Evolutionary conservation across 1,140 invertebrate species (phyloP).

Genomic region (Physella acuta): DNA sequence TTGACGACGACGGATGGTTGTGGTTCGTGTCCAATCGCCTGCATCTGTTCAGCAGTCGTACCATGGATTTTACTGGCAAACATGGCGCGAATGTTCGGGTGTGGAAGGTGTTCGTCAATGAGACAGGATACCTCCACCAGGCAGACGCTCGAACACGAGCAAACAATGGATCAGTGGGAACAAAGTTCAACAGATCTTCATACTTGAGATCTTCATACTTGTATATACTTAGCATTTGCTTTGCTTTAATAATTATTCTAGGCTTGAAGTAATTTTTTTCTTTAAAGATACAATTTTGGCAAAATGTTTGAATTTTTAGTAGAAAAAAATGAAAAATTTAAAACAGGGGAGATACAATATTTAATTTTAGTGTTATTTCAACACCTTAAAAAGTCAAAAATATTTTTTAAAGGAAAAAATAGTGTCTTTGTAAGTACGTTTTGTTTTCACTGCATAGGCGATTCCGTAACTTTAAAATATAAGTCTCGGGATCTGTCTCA

Average conservation of each 20-base stretch:
- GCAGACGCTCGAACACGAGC: neutral
- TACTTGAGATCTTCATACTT: neutral
- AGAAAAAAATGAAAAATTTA: neutral
- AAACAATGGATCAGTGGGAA: neutral
- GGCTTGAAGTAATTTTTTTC: neutral
- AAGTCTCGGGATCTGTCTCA: too few species aligned
- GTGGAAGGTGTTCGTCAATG: slow-evolving; percentile 37
- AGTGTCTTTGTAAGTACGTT: too few species aligned
- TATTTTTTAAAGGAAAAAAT: too few species aligned
- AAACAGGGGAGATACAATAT: neutral
- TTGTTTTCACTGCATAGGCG: too few species aligned
- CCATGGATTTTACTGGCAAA: slow-evolving; percentile 22
- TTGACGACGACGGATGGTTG: slow-evolving; percentile 33
- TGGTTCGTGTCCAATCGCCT: slow-evolving; percentile 38
- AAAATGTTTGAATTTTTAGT: neutral
- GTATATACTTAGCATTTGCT: neutral
- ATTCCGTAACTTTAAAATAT: too few species aligned
- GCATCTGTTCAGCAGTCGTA: slow-evolving; percentile 25
- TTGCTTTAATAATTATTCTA: neutral
- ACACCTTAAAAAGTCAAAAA: too few species aligned
- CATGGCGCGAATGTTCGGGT: slow-evolving; percentile 22
- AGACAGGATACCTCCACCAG: slow-evolving; percentile 26
- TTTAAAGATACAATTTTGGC: neutral
- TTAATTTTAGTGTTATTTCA: too few species aligned
- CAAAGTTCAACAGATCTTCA: neutral